Percentiles rank a stretch among this genome's conserved stretches.
phyloP scores from a whole-genome alignment of 2,888 invertebrate species.

The Iphiclides podalirius region DNA sequence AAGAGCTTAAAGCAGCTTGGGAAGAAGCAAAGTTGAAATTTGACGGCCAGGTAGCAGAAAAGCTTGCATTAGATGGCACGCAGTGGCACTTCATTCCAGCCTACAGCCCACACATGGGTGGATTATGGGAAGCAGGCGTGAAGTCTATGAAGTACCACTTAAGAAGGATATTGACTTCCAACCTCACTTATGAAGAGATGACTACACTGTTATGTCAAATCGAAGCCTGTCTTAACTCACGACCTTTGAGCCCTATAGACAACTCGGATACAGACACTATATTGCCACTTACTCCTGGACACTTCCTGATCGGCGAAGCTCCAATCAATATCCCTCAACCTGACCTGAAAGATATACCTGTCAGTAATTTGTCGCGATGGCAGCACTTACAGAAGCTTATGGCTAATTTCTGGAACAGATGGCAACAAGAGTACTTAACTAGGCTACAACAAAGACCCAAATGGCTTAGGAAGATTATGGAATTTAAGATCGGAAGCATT shows the following conservation, averaged over 20 bases:
- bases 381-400: neutral
- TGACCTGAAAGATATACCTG: neutral
- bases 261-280: neutral
- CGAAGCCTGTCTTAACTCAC: slow-evolving; percentile 28
- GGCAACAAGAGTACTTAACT: neutral
- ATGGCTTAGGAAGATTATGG: neutral
- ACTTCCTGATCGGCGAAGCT: neutral
- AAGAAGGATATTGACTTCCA: slow-evolving; percentile 20
- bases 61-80: slow-evolving; percentile 25
- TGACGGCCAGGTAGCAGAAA: slow-evolving; percentile 1
- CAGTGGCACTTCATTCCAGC: slow-evolving; percentile 32
- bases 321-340: neutral
- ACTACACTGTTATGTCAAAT: slow-evolving; percentile 20
- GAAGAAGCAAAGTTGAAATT: slow-evolving; percentile 20
- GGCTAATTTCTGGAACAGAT: neutral
- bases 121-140: slow-evolving; percentile 30
- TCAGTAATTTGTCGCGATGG: neutral
- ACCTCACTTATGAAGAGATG: slow-evolving; percentile 27
- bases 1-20: slow-evolving; percentile 28
- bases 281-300: neutral
- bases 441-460: slow-evolving; percentile 14
- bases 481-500: neutral
- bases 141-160: slow-evolving; percentile 25
- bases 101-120: slow-evolving; percentile 28
- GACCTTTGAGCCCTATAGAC: slow-evolving; percentile 15